A percentile compares a stretch with the other conserved stretches of the same genome.
phyloP scores from a whole-genome alignment of 2,113 vertebrate species.

The Cyprinus carpio region DNA sequence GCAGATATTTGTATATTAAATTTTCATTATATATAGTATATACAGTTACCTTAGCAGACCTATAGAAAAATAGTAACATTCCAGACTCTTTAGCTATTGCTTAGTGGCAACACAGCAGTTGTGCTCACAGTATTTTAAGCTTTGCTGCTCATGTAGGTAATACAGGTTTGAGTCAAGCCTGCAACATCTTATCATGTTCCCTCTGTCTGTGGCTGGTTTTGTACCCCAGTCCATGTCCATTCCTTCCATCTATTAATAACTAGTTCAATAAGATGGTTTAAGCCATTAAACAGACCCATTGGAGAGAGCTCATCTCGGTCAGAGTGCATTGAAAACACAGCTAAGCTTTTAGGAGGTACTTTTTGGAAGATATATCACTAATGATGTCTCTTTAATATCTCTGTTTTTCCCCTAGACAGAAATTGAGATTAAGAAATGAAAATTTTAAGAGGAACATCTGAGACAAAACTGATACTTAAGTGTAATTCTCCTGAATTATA shows the following conservation, averaged over 20 bases:
- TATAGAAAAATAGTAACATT: neutral
- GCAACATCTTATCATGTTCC: neutral
- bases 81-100: neutral
- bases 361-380: slow-evolving; percentile 4
- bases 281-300: slow-evolving; percentile 32
- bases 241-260: neutral
- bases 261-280: slow-evolving; percentile 18
- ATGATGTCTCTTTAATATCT: neutral
- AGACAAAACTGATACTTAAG: neutral
- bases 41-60: neutral
- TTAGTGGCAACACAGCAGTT: neutral
- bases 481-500: neutral
- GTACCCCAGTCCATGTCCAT: neutral
- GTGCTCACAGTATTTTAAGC: neutral
- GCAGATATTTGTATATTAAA: neutral
- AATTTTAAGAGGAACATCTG: neutral
- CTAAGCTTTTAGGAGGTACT: slow-evolving; percentile 7
- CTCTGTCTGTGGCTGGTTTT: neutral
- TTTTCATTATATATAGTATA: neutral
- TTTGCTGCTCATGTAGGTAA: neutral
- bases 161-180: neutral
- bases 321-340: slow-evolving; percentile 1
- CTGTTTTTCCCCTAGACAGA: neutral
- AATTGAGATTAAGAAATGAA: neutral
- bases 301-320: slow-evolving; percentile 17